Evolutionary conservation across 2,888 invertebrate species (phyloP).

Genomic region (Ommatoiulus sabulosus): DNA sequence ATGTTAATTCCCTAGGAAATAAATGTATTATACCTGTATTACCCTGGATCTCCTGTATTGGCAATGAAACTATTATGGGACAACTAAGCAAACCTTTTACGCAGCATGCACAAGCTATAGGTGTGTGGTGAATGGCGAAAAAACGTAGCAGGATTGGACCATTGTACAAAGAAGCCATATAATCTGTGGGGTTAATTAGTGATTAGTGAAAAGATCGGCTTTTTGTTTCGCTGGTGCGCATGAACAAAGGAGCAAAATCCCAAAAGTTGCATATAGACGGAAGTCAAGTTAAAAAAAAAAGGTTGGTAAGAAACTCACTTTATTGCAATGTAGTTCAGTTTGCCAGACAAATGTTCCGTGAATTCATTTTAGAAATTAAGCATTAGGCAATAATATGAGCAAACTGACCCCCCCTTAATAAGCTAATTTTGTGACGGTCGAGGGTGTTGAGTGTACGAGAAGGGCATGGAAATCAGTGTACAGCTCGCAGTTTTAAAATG

Average conservation of each 20-base stretch:
- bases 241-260: background rate
- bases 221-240: background rate
- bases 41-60: background rate
- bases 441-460: no score
- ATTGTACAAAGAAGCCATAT: background rate
- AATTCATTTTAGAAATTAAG: background rate
- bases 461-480: background rate
- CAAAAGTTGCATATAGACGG: background rate
- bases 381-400: no score
- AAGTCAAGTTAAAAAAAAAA: background rate
- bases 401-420: no score
- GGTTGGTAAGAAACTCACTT: background rate
- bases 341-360: no score
- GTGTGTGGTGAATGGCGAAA: background rate
- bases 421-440: no score
- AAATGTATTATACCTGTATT: constrained; percentile 22
- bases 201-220: background rate
- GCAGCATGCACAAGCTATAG: background rate
- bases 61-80: background rate
- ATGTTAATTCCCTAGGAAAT: constrained; percentile 2
- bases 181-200: constrained; percentile 1
- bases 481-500: background rate
- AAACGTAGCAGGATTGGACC: background rate
- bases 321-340: no score
- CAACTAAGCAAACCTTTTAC: background rate